Evolutionary conservation across 2,113 vertebrate genomes (phyloP).

Genomic region (Eptesicus fuscus): DNA sequence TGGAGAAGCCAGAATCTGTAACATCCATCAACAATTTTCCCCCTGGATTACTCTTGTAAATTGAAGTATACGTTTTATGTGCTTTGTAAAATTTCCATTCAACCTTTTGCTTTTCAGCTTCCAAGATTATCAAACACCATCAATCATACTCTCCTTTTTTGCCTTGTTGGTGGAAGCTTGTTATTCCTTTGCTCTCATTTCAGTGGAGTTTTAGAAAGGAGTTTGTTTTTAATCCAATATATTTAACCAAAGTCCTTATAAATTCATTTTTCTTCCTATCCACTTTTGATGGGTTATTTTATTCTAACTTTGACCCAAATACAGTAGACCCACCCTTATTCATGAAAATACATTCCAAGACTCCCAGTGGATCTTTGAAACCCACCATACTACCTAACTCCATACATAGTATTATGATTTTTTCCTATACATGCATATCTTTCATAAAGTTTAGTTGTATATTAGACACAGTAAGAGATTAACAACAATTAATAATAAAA

Average conservation of each 20-base stretch:
- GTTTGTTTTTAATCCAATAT: background rate
- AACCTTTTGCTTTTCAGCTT: background rate
- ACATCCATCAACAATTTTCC: background rate
- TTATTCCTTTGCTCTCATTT: background rate
- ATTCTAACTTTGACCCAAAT: background rate
- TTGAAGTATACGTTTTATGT: background rate
- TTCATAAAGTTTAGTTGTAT: background rate
- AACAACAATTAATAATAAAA: background rate
- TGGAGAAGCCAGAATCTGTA: background rate
- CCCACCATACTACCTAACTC: background rate
- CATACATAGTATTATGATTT: background rate
- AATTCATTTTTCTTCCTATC: background rate
- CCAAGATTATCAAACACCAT: background rate
- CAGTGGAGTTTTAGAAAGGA: background rate
- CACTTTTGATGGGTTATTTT: background rate
- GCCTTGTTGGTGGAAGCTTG: background rate
- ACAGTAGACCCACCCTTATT: background rate
- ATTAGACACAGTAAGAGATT: background rate
- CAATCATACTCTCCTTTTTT: background rate
- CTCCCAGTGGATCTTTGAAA: background rate
- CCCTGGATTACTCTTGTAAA: background rate
- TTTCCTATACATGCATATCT: background rate
- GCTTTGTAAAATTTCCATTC: background rate
- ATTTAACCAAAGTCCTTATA: background rate
- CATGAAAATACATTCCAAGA: background rate